A percentile compares a stretch with the other conserved stretches of the same genome.
Conservation (phyloP, 2,797 vertebrate genomes). For the Mallotus villosus region DNA sequence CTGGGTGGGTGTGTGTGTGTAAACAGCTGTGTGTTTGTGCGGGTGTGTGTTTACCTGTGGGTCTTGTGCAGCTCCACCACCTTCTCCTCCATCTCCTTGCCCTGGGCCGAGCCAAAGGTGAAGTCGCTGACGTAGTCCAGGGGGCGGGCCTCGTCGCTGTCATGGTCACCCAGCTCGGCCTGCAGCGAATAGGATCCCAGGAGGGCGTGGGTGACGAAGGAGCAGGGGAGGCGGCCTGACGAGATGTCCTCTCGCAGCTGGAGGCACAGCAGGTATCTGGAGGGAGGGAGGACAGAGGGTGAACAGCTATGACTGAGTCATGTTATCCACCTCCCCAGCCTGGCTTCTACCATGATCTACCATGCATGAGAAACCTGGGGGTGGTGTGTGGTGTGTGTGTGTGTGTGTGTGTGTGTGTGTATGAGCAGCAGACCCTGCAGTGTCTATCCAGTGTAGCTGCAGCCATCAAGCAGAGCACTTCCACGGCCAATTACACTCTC, state of each 20-base stretch:
- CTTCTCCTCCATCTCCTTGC: conserved; percentile 96
- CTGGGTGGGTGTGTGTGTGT: background rate
- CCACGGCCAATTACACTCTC: background rate
- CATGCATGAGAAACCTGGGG: conserved; percentile 5
- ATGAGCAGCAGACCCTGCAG: too few relatives aligned
- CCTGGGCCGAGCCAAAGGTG: conserved; percentile 88
- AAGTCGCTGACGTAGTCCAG: conserved; percentile 83
- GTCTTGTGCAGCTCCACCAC: conserved; percentile 92
- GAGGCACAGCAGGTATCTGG: conserved; percentile 94
- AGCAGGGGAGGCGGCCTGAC: conserved; percentile 91
- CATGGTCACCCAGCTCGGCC: conserved; percentile 92
- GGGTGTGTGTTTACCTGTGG: conserved; percentile 79
- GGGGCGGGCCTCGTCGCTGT: conserved; percentile 81
- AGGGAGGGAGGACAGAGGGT: background rate
- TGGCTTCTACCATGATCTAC: background rate
- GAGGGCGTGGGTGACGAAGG: conserved; percentile 92
- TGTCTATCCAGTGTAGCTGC: background rate
- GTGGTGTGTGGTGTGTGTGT: background rate
- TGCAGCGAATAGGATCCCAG: conserved; percentile 93
- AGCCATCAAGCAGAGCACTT: background rate
- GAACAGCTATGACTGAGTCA: background rate
- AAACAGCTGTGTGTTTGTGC: conserved; percentile 81
- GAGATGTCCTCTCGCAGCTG: conserved; percentile 93
- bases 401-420: background rate
- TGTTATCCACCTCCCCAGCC: too few relatives aligned